Base-by-base conservation (phyloP, 2,888 invertebrate genomes). In the Drosophila yooni region DNA sequence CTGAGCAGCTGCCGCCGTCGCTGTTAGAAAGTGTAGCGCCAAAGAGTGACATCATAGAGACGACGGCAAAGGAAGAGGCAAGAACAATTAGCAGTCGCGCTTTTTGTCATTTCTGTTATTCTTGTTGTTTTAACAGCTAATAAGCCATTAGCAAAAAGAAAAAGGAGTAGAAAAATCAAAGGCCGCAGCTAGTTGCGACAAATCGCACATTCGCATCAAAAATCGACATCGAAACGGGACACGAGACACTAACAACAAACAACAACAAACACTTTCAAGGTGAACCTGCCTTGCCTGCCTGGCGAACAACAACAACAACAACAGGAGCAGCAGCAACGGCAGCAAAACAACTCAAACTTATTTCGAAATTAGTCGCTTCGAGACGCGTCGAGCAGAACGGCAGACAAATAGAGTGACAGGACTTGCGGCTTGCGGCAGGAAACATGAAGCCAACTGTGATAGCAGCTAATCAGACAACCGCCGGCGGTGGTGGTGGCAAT, bases 371-470 rank as follows among this genome's bases (percentile, higher is more conserved):
- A 74, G 38, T 68, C 64, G 72, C 62, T 67, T 60, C 61, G 76
- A 80, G 60, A 66, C 76, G 64, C 51, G 65, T 51, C 62, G 52
- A 69, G 29, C 53, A 72, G 40, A 36, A 65, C 71, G 59, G 46
- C 64, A 70, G 27, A 71, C 56, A 56, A 46, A 67, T 59, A 74
- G 2, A 25, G 66, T 69, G 76, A 80, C 71, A 71, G 62, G 53
- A 77, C 40, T 53, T 52, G 57, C 56, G 62, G 65, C 52, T 62
- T 71, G 59, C 59, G 59, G 76, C 63, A 70, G 52, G 56, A 71
- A 68, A 59, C 2, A 89, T 92, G 92, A 92, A 92, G 87, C 92
- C 92, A 74, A 89, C 91, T 91, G 91, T 92, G 91, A 91, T 92
- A 89, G 74, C 92, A 74, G 90, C 83, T 25, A 89, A 66, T 29